Evolutionary conservation across 2,888 invertebrate species (phyloP).

Genomic region (Poecilobothrus nobilitatus): DNA sequence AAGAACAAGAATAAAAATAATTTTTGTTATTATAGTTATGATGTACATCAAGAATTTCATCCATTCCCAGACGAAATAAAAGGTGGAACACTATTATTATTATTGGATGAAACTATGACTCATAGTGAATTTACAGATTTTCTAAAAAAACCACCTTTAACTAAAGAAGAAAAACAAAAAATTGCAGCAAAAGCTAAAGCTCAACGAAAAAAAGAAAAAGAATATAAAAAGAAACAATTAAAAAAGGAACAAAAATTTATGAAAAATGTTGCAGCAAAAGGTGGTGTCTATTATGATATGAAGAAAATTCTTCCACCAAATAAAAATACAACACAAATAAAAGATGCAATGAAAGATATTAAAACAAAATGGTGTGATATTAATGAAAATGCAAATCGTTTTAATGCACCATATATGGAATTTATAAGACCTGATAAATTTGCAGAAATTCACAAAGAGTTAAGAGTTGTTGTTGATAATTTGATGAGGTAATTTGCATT

Average conservation of each 20-base stretch:
- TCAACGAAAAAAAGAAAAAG: slow-evolving; percentile 30
- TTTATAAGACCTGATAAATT: slow-evolving; percentile 45
- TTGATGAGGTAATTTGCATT: slow-evolving; percentile 39
- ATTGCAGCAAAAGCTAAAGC: slow-evolving; percentile 23
- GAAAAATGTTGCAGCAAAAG: slow-evolving; percentile 31
- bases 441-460: slow-evolving; percentile 47
- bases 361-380: slow-evolving; percentile 35
- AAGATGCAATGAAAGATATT: slow-evolving; percentile 14
- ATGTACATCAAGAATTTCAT: slow-evolving; percentile 39
- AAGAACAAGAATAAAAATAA: no score
- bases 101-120: slow-evolving; percentile 43
- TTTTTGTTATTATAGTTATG: not conserved
- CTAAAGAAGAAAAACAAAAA: slow-evolving; percentile 37
- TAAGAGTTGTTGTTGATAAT: slow-evolving; percentile 47
- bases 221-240: slow-evolving; percentile 27
- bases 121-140: slow-evolving; percentile 38
- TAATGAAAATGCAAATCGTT: slow-evolving; percentile 37
- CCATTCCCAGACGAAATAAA: slow-evolving; percentile 45
- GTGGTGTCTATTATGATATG: slow-evolving; percentile 16
- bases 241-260: slow-evolving; percentile 30
- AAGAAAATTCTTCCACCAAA: slow-evolving; percentile 27
- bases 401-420: slow-evolving; percentile 34
- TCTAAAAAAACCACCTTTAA: slow-evolving; percentile 21
- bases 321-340: slow-evolving; percentile 22
- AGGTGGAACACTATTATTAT: slow-evolving; percentile 46